Conservation (phyloP, 30 jellyfish, hydroid and myxozoan genomes). For the Aurelia aurita complex sp. Pacific region DNA sequence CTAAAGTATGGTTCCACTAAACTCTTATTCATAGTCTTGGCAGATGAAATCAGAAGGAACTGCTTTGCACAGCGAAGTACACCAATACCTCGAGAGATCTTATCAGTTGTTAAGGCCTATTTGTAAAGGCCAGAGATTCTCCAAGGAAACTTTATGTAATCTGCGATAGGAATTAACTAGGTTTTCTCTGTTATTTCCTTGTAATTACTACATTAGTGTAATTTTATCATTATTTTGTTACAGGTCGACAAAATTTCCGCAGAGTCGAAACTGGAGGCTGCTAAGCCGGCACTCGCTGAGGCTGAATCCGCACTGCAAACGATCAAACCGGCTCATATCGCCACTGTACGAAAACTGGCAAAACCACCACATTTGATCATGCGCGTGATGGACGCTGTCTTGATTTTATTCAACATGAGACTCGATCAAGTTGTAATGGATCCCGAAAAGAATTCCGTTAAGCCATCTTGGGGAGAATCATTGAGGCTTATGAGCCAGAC, state of each 20-base stretch:
- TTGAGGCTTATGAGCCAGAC: constrained; percentile 79
- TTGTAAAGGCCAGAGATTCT: too few relatives aligned
- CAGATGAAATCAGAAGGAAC: too few relatives aligned
- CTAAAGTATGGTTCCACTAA: too few relatives aligned
- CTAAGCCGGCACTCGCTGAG: constrained; percentile 92
- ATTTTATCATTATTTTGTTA: not conserved
- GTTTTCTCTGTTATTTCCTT: too few relatives aligned
- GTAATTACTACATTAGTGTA: too few relatives aligned
- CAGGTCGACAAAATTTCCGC: constrained; percentile 85
- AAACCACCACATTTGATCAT: constrained; percentile 94
- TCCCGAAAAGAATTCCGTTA: constrained; percentile 63
- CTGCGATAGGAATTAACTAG: too few relatives aligned
- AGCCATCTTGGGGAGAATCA: constrained; percentile 95
- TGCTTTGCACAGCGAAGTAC: too few relatives aligned
- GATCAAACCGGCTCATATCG: constrained; percentile 83
- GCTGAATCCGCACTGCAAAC: constrained; percentile 95
- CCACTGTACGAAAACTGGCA: constrained; percentile 67
- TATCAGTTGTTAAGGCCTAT: too few relatives aligned
- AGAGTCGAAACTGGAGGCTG: constrained; percentile 83
- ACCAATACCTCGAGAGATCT: too few relatives aligned
- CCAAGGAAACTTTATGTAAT: too few relatives aligned
- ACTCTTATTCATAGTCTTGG: too few relatives aligned
- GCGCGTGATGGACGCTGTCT: constrained; percentile 89
- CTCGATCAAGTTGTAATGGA: constrained; percentile 85
- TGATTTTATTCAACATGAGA: constrained; percentile 64